Evolutionary conservation across 2,113 vertebrate genomes (phyloP).

Genomic region (Lycaon pictus): DNA sequence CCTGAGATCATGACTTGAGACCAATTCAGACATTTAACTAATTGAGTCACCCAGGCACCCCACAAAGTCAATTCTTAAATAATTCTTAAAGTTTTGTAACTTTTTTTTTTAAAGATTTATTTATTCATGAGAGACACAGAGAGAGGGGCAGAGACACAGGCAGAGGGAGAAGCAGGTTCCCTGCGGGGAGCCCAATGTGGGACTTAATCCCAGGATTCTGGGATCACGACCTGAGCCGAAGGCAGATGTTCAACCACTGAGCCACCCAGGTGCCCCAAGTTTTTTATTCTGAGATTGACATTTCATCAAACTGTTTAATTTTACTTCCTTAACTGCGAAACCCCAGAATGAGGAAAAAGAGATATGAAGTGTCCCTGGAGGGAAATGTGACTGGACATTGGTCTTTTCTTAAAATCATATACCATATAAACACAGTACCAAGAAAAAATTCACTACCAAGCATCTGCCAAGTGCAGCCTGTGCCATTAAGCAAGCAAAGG

Average conservation of each 20-base stretch:
- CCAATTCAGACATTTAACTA: background rate
- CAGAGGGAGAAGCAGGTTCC: too few relatives aligned
- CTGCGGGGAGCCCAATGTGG: too few relatives aligned
- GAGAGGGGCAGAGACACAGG: too few relatives aligned
- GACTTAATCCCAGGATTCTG: too few relatives aligned
- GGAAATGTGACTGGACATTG: background rate
- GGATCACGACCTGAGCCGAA: too few relatives aligned
- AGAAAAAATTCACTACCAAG: background rate
- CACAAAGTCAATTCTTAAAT: background rate
- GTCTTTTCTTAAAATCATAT: background rate
- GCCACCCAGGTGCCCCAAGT: too few relatives aligned
- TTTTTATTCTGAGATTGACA: background rate
- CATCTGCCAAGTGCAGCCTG: background rate
- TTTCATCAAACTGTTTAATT: slow-evolving; percentile 19
- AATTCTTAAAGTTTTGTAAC: slow-evolving; percentile 2
- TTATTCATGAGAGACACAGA: too few relatives aligned
- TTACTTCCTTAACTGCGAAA: background rate
- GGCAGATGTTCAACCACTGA: too few relatives aligned
- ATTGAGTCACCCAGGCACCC: background rate
- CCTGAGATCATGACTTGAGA: background rate
- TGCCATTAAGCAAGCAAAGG: background rate
- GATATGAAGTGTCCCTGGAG: background rate
- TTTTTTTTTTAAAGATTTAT: background rate
- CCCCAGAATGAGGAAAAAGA: slow-evolving; percentile 38
- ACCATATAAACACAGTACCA: background rate